phyloP scores from a whole-genome alignment of 2,888 invertebrate species.

The Oeneis ivallda region DNA sequence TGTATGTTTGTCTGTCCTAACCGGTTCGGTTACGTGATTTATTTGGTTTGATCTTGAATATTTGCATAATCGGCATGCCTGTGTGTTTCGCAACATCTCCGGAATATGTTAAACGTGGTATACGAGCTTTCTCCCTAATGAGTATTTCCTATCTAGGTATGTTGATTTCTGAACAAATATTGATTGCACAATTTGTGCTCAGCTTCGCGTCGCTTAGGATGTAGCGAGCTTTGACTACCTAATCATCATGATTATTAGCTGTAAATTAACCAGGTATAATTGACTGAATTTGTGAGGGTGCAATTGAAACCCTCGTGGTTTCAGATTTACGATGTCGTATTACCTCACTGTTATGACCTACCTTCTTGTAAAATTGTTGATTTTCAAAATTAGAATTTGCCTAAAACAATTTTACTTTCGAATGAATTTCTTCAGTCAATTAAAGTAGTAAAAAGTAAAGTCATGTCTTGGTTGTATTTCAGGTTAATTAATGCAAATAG shows the following conservation, averaged over 20 bases:
- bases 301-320: too few species aligned
- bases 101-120: constrained; percentile 23
- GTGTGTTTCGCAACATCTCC: constrained; percentile 36
- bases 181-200: constrained; percentile 6
- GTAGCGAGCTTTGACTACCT: not conserved
- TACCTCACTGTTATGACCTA: too few species aligned
- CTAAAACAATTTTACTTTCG: too few species aligned
- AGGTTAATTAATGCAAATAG: too few species aligned
- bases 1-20: constrained; percentile 21
- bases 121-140: constrained; percentile 35
- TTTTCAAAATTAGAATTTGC: too few species aligned
- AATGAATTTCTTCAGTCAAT: too few species aligned
- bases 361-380: too few species aligned
- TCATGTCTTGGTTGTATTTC: too few species aligned
- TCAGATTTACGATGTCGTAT: too few species aligned
- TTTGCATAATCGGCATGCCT: constrained; percentile 44
- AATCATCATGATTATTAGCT: constrained; percentile 5
- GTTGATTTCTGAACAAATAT: not conserved
- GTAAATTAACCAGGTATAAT: too few species aligned
- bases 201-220: not conserved
- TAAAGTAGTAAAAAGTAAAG: too few species aligned
- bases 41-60: constrained; percentile 46
- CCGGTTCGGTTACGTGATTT: constrained; percentile 39
- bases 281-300: too few species aligned
- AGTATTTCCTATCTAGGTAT: constrained; percentile 26